These are phyloP conservation scores for Acheta domesticus DNA, from an alignment of 2,888 invertebrate species.

Conservation along the genomic window DNA sequence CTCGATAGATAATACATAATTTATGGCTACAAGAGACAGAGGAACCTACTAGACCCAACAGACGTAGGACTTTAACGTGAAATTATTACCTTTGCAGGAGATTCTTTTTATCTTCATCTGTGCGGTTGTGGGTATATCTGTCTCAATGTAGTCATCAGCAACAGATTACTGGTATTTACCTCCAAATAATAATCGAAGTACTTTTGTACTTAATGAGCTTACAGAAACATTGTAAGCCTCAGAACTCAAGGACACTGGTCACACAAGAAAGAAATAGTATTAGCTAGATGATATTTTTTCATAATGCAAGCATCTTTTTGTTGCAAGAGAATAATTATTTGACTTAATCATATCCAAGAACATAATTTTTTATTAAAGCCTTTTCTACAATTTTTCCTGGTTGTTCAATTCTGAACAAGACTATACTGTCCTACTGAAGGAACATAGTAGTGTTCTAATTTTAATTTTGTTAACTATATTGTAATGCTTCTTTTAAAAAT, in stretches of 20 bases:
- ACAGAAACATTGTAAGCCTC: not conserved
- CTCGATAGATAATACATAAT: conserved; percentile 35
- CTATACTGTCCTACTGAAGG: no score
- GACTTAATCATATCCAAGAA: not conserved
- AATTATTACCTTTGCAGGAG: not conserved
- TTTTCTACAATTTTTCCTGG: no score
- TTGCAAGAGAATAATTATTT: not conserved
- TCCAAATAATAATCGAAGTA: not conserved
- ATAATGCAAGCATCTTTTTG: not conserved
- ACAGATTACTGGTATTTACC: conserved; percentile 18
- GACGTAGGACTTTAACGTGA: conserved; percentile 4
- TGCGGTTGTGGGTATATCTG: conserved; percentile 20
- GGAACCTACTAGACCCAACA: not conserved
- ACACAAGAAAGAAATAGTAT: not conserved
- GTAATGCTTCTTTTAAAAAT: not conserved
- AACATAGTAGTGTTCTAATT: not conserved
- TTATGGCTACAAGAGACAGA: conserved; percentile 20
- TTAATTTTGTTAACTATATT: not conserved
- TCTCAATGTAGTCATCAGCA: not conserved
- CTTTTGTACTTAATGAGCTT: not conserved
- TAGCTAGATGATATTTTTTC: not conserved
- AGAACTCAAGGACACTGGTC: not conserved
- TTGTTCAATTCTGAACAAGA: no score
- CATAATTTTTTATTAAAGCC: not conserved
- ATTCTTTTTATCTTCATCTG: conserved; percentile 18